Conservation (phyloP, 2,888 invertebrate species). For the Phania funesta region DNA sequence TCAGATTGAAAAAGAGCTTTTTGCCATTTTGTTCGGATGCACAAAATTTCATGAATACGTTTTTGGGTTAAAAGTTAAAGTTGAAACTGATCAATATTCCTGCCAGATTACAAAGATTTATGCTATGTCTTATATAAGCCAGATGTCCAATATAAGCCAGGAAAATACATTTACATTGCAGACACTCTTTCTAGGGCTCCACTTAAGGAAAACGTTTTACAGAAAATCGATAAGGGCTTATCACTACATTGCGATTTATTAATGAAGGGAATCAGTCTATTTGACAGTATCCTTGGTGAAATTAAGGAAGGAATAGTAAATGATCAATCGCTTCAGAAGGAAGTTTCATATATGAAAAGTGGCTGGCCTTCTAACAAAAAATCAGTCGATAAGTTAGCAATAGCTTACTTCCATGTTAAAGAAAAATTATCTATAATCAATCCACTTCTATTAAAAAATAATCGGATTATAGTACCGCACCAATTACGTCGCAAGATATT, state of each 20-base stretch:
- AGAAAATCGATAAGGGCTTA: neutral
- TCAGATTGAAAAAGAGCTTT: too few species aligned
- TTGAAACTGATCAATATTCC: too few species aligned
- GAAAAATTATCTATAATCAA: neutral
- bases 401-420: neutral
- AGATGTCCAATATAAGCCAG: too few species aligned
- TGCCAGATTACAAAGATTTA: too few species aligned
- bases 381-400: constrained; percentile 5
- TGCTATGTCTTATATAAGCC: too few species aligned
- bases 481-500: constrained; percentile 35
- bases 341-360: neutral
- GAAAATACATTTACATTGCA: too few species aligned
- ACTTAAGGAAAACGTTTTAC: too few species aligned
- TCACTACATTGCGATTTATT: neutral
- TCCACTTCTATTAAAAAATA: constrained; percentile 55
- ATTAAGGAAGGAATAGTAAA: neutral
- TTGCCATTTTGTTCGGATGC: too few species aligned
- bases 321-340: neutral
- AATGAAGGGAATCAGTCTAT: neutral
- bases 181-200: too few species aligned
- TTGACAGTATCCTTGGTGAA: neutral
- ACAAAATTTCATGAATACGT: too few species aligned
- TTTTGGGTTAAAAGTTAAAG: too few species aligned
- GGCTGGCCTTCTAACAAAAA: constrained; percentile 34
- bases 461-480: constrained; percentile 24